Base-by-base conservation (phyloP, 2,888 invertebrate species). In the Spisula subtruncata region DNA sequence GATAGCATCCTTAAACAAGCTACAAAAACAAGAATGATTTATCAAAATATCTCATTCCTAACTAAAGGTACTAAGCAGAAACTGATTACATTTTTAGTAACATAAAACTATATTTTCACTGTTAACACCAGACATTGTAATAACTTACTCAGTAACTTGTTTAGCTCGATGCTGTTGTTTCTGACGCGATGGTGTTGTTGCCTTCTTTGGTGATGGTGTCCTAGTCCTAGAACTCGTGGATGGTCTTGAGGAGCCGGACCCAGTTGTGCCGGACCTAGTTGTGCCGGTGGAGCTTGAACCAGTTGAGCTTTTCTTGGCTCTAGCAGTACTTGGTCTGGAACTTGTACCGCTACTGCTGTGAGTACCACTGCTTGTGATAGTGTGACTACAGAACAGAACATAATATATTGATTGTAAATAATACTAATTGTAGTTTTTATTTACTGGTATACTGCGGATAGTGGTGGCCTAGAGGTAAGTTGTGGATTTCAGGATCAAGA, bases 71-170 rank as follows among this genome's bases (percentile, higher is more conserved):
- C n/a, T n/a, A n/a, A n/a, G n/a, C n/a, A n/a, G n/a, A n/a, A n/a
- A n/a, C n/a, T n/a, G n/a, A n/a, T n/a, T n/a, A n/a, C n/a, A n/a
- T n/a, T n/a, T n/a, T n/a, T n/a, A 41, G 4, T 41, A 41, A 41
- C 2, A 41, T 41, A 8, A 41, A 41, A 41, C 41, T 5, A 2
- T 41, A 8, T 41, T 5, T 5, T 41, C n/a, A 16, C 56, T 16
- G 56, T 14, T 56, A 75, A 41, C 41, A 41, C 2, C n/a, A 35
- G 29, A 79, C 29, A 41, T 35, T 2, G 56, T 66, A n/a, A 41
- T 41, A 16, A 84, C 93, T 87, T 91, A 93, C 93, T 89, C 88
- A 16, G 93, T 93, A 86, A 93, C 93, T 60, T 93, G 91, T 87
- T 93, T 93, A 16, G 92, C 91, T 80, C 91, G 88, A 29, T 85